Evolutionary conservation across 2,888 invertebrate genomes (phyloP).

Genomic region (Conomelus anceps): DNA sequence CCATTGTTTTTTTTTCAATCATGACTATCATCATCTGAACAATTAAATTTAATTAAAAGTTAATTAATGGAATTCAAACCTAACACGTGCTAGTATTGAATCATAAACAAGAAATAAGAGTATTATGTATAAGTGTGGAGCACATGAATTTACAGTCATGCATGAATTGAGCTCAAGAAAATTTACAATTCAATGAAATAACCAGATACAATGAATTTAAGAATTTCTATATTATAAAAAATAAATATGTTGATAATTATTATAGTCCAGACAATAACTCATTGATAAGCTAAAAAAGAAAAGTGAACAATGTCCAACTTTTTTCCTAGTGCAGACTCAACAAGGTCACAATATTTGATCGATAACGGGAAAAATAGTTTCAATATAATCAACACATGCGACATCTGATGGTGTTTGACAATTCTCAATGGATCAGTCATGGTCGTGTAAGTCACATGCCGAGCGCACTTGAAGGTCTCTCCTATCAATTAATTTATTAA

Average conservation of each 20-base stretch:
- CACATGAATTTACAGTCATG: not conserved
- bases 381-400: not conserved
- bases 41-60: too few relatives aligned
- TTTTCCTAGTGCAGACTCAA: not conserved
- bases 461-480: not conserved
- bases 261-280: not conserved
- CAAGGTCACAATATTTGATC: not conserved
- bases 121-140: not conserved
- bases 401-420: not conserved
- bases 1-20: too few relatives aligned
- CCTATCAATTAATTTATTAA: too few relatives aligned
- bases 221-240: not conserved
- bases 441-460: not conserved
- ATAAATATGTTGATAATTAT: not conserved
- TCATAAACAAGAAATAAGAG: not conserved
- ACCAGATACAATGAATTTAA: not conserved
- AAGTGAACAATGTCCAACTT: not conserved
- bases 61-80: not conserved
- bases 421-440: not conserved
- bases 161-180: not conserved
- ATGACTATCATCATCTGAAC: not conserved
- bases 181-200: not conserved
- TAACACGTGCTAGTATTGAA: not conserved
- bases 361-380: not conserved
- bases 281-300: not conserved